A percentile compares a stretch with the other conserved stretches of the same genome.
phyloP scores from a whole-genome alignment of 2,888 invertebrate genomes.

The Drosophila borealis region DNA sequence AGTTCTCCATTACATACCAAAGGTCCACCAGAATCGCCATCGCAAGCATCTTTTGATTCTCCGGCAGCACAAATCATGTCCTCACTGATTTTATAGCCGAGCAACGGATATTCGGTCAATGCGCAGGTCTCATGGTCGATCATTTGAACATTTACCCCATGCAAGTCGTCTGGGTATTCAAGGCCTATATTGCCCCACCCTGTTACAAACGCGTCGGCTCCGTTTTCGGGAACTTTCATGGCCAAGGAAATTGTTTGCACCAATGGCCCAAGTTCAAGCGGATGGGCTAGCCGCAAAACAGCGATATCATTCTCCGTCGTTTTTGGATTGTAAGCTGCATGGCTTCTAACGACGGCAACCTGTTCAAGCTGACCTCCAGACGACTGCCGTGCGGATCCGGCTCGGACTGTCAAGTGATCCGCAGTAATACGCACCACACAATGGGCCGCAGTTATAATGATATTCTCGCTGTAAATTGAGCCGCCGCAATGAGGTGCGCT shows the following conservation, averaged over 20 bases:
- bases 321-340: not conserved
- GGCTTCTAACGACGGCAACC: not conserved
- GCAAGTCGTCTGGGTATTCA: not conserved
- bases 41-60: not conserved
- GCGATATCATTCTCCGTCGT: not conserved
- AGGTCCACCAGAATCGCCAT: slow-evolving; percentile 10
- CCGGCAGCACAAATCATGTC: slow-evolving; percentile 9
- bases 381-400: not conserved
- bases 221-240: not conserved
- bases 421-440: not conserved
- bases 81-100: not conserved
- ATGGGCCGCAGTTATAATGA: slow-evolving; percentile 13
- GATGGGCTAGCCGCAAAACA: not conserved
- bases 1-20: slow-evolving; percentile 3
- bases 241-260: slow-evolving; percentile 1
- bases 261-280: not conserved
- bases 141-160: not conserved
- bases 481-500: not conserved
- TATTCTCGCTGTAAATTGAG: not conserved
- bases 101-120: too few relatives aligned
- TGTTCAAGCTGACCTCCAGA: not conserved
- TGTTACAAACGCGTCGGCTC: not conserved
- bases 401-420: not conserved
- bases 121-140: not conserved
- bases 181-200: not conserved